Percentiles rank a stretch among this genome's conserved stretches.
These are phyloP conservation scores for Pipistrellus nathusii DNA, from an alignment of 2,797 vertebrate genomes.

Conservation along the genomic window DNA sequence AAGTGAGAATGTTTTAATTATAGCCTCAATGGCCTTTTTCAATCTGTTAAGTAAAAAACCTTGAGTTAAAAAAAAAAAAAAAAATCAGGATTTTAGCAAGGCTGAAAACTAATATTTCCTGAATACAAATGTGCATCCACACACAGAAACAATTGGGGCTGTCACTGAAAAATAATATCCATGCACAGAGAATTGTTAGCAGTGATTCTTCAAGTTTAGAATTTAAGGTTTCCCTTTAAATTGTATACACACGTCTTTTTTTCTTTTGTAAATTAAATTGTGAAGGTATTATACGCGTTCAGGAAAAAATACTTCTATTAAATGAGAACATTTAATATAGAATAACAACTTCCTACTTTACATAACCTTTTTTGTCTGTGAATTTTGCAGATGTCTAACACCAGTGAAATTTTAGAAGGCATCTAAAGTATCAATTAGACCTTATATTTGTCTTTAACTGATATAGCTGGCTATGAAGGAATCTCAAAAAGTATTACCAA, in stretches of 20 bases:
- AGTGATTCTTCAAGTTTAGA: constrained; percentile 5
- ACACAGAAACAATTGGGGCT: constrained; percentile 23
- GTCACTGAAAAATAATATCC: not conserved
- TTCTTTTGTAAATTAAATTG: not conserved
- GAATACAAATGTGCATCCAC: constrained; percentile 23
- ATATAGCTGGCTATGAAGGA: not conserved
- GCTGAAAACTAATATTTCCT: constrained; percentile 32
- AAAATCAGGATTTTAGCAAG: not conserved
- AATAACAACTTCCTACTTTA: not conserved
- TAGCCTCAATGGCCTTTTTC: not conserved
- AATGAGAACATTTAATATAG: constrained; percentile 9
- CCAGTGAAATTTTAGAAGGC: not conserved
- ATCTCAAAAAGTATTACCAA: not conserved
- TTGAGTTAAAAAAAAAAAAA: not conserved
- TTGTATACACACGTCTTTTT: not conserved
- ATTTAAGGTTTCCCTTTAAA: not conserved
- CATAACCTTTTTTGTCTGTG: not conserved
- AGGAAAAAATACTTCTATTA: constrained; percentile 36
- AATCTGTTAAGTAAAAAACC: constrained; percentile 2
- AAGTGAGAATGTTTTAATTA: not conserved
- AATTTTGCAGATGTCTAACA: constrained; percentile 17
- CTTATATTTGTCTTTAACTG: not conserved
- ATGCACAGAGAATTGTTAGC: not conserved
- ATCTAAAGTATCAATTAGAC: constrained; percentile 29
- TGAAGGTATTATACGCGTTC: not conserved